phyloP scores from a whole-genome alignment of 2,113 vertebrate genomes.

The Sminthopsis crassicaudata region DNA sequence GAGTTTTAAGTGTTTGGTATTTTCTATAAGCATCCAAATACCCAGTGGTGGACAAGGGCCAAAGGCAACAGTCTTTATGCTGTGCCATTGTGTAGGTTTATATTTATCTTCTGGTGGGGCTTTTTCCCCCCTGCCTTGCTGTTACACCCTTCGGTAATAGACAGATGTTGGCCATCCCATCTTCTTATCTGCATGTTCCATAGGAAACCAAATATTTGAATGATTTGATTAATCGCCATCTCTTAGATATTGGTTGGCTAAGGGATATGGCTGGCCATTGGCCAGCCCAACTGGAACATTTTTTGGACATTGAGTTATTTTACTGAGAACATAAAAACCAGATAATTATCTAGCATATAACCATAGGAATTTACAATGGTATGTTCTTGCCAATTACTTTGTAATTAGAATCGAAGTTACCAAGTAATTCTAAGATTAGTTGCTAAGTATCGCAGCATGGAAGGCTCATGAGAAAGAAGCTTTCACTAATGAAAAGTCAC shows the following conservation, averaged over 20 bases:
- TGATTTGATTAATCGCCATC: conserved; percentile 71
- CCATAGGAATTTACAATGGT: conserved; percentile 61
- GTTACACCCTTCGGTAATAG: not conserved
- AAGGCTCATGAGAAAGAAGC: not conserved
- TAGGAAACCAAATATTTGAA: conserved; percentile 68
- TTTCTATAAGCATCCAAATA: conserved; percentile 33
- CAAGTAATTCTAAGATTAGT: conserved; percentile 43
- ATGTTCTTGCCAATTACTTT: conserved; percentile 71
- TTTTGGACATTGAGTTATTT: conserved; percentile 68
- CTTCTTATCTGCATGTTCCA: conserved; percentile 33
- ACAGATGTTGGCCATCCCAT: conserved; percentile 52
- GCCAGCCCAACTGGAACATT: conserved; percentile 67
- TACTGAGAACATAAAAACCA: conserved; percentile 65
- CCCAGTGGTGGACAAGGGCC: conserved; percentile 57
- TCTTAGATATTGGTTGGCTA: conserved; percentile 42
- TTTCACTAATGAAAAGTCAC: conserved; percentile 55
- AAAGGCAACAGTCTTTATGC: conserved; percentile 53
- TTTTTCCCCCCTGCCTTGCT: not conserved
- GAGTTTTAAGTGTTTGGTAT: conserved; percentile 52
- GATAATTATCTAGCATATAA: conserved; percentile 75
- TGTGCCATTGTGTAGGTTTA: conserved; percentile 27
- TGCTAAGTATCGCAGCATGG: conserved; percentile 45
- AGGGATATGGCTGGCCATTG: conserved; percentile 30
- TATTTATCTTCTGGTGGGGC: conserved; percentile 41
- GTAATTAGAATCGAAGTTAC: conserved; percentile 67